Percentiles rank a stretch among this genome's conserved stretches.
Conservation (phyloP, 2,797 vertebrate genomes). For the Astyanax mexicanus region DNA sequence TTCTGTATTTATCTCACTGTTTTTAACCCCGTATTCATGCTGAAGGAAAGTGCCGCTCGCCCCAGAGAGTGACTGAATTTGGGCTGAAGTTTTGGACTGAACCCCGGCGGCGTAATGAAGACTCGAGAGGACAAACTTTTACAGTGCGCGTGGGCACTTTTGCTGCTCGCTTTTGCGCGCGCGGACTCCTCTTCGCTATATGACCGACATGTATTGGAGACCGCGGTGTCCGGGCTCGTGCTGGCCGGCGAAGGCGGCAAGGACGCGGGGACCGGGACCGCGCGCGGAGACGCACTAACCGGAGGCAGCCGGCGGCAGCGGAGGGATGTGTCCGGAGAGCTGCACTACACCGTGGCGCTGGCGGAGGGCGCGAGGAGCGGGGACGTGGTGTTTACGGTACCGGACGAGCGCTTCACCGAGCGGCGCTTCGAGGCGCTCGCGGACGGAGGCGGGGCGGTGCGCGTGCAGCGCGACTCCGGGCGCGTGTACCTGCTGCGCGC, state of each 20-base stretch:
- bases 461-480: slow-evolving; percentile 83
- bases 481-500: slow-evolving; percentile 77
- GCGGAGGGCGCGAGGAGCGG: slow-evolving; percentile 76
- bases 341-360: slow-evolving; percentile 78
- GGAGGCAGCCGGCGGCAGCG: slow-evolving; percentile 58
- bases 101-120: slow-evolving; percentile 71
- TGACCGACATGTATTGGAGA: slow-evolving; percentile 71
- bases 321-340: slow-evolving; percentile 72
- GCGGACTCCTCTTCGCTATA: slow-evolving; percentile 50
- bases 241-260: slow-evolving; percentile 54
- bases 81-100: background rate
- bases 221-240: slow-evolving; percentile 66
- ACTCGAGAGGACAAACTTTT: slow-evolving; percentile 58
- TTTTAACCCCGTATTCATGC: slow-evolving; percentile 27
- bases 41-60: background rate
- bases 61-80: slow-evolving; percentile 53
- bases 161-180: slow-evolving; percentile 57
- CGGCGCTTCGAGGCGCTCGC: slow-evolving; percentile 83
- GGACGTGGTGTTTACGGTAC: slow-evolving; percentile 86
- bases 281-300: slow-evolving; percentile 73
- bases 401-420: slow-evolving; percentile 77
- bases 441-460: slow-evolving; percentile 71
- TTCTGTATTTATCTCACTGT: background rate
- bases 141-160: slow-evolving; percentile 45
- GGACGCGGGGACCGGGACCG: slow-evolving; percentile 53